Base-by-base conservation (phyloP, 1,140 invertebrate species). In the Eubasilissa regina region DNA sequence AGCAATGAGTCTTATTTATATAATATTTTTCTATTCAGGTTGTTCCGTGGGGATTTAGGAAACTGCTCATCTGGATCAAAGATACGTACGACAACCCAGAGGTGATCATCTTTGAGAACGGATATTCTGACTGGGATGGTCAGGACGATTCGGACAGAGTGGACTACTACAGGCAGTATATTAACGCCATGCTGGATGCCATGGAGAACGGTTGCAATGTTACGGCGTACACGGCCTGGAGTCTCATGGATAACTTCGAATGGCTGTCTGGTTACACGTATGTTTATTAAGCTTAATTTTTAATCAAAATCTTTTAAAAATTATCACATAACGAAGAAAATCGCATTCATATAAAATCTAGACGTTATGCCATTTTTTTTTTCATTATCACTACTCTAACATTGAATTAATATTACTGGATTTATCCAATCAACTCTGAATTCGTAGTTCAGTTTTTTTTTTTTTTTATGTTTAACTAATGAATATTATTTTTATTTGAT, bases 211-310 rank as follows among this genome's bases (percentile, higher is more conserved):
- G 91, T 0, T 92, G 90, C 47, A 92, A 95, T 83, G 87, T 97
- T 0, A 89, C 87, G 45, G 93, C 90, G 0, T 95, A 95, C 80
- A 91, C 91, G 35, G 89, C 89, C 19, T 95, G 93, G 93, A 92
- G 91, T 62, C 83, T 95, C 21, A 90, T 94, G 87, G 94, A 95
- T 81, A 94, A 93, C 82, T 94, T 93, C 83, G 93, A 94, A 86
- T 94, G 93, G 93, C 87, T 88, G 62, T 87, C 85, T n/a, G 92
- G 91, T 51, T 92, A 90, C 81, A 88, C 85, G 89, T 90, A 84
- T 86, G 86, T 77, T 35, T 35, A n/a, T 35, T 35, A 35, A 35
- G 25, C 25, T 35, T 35, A 35, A 35, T 35, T 35, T 6, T 3
- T 35, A 3, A 35, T 35, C 6, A 35, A 35, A 35, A 3, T 35